phyloP scores from a whole-genome alignment of 2,113 vertebrate species.

The Epinephelus cyanopodus region DNA sequence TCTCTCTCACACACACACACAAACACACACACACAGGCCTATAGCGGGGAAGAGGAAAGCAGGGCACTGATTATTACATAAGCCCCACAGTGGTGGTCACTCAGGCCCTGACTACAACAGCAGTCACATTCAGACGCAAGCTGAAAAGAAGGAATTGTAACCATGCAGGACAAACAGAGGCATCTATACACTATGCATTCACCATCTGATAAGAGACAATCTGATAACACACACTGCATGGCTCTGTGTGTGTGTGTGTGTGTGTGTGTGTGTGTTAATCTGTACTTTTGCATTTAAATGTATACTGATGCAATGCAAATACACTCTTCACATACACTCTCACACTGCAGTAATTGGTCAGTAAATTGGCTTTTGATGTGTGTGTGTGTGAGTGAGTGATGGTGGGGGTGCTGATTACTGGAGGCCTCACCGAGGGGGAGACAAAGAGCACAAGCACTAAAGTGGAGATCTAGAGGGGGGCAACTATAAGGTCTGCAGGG shows the following conservation, averaged over 20 bases:
- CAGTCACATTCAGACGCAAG: constrained; percentile 41
- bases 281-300: constrained; percentile 42
- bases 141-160: constrained; percentile 65
- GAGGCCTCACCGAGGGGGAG: constrained; percentile 30
- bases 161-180: constrained; percentile 39
- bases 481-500: constrained; percentile 60
- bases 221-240: constrained; percentile 22
- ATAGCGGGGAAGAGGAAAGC: constrained; percentile 44
- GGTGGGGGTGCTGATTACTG: constrained; percentile 55
- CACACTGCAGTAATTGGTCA: constrained; percentile 50
- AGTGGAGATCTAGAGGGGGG: constrained; percentile 42
- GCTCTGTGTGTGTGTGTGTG: background rate
- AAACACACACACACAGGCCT: constrained; percentile 40
- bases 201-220: constrained; percentile 42
- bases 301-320: constrained; percentile 58
- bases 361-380: constrained; percentile 64
- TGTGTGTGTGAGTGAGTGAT: constrained; percentile 20
- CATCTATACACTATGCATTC: constrained; percentile 46
- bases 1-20: constrained; percentile 25
- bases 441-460: constrained; percentile 56
- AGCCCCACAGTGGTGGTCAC: constrained; percentile 54
- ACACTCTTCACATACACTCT: constrained; percentile 11
- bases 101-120: constrained; percentile 50
- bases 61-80: constrained; percentile 71
- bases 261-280: background rate